Evolutionary conservation across 2,888 invertebrate species (phyloP), one percentile per base, ranked within the genome.

Genomic region (Lycaena phlaeas): DNA sequence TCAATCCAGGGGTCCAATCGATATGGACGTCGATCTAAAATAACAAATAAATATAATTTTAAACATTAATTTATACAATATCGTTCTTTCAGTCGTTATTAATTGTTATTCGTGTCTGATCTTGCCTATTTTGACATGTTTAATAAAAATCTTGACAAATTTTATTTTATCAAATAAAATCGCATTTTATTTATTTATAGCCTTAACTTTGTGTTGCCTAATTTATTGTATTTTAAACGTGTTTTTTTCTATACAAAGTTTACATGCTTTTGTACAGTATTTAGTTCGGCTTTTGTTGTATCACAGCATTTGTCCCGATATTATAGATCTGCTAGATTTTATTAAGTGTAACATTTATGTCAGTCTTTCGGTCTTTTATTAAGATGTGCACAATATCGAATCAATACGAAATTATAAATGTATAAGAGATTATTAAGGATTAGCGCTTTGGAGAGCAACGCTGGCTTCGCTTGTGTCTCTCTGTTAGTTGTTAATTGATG

Each of bases 241-340:
- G 67, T 73, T 76, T 72, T 73, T 76, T 72, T 67, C 50, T 62
- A 64, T 69, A 54, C 59, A 70, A 67, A 71, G 57, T 73, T 67
- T 71, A 67, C 59, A 58, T 53, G 64, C 68, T 70, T 48, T 71
- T 75, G 71, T 76, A 75, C 62, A 75, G 64, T 61, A 52, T 49
- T 46, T 50, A 48, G 43, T 49, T 34, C 36, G 38, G 38, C 43
- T 40, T 43, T 26, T 28, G 40, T 37, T 40, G 17, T 48, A 36
- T 41, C 38, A 42, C 49, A 40, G 41, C 43, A 36, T 39, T 14
- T 22, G 38, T 22, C 7, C n/a, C 28, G 27, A 18, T 27, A 31
- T 41, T 30, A 65, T 72, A 79, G 81, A 79, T 81, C 75, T 81
- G 82, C 79, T 82, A 82, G 77, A 61, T 58, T 40, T 31, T 27